These are phyloP conservation scores for Taphrorychus bicolor DNA, from an alignment of 2,888 invertebrate genomes.

Conservation along the genomic window DNA sequence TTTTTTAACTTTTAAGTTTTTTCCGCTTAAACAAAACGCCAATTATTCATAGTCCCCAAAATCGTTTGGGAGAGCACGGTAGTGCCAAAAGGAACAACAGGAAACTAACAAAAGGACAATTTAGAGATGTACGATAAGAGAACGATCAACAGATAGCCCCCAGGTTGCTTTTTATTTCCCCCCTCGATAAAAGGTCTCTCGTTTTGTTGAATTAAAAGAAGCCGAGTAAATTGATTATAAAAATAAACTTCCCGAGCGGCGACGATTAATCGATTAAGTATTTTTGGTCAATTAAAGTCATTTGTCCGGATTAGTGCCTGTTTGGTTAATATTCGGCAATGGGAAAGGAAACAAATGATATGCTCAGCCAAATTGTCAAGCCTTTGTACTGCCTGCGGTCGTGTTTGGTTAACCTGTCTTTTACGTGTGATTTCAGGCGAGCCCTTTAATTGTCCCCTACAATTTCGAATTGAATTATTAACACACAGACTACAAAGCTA, in stretches of 20 bases:
- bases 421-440: neutral
- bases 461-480: neutral
- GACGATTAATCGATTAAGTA: neutral
- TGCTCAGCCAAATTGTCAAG: no score
- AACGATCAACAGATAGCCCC: slow-evolving; percentile 18
- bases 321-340: no score
- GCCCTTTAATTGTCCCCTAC: neutral
- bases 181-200: neutral
- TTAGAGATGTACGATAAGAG: slow-evolving; percentile 18
- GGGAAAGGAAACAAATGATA: no score
- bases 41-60: neutral
- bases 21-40: neutral
- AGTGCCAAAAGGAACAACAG: slow-evolving; percentile 45
- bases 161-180: neutral
- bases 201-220: neutral
- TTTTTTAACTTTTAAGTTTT: no score
- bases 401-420: neutral
- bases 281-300: neutral
- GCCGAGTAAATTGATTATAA: neutral
- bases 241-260: neutral
- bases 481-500: neutral
- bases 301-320: no score
- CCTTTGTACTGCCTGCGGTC: no score
- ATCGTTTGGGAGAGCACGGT: slow-evolving; percentile 30
- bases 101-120: slow-evolving; percentile 37